Conservation (phyloP, 2,888 invertebrate genomes). For the Pristionchus mayeri region DNA sequence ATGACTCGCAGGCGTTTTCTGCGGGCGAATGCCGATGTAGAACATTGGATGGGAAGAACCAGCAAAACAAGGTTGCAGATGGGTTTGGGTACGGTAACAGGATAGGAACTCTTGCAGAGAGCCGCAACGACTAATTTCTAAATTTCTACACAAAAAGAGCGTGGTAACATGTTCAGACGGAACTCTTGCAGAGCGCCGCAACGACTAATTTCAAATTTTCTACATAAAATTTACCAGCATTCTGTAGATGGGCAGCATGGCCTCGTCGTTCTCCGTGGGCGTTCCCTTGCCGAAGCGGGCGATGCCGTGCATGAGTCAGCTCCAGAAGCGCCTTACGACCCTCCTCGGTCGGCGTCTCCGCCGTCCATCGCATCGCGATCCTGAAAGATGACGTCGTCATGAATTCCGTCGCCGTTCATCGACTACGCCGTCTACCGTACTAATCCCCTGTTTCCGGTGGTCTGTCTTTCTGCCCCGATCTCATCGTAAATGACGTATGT, state of each 20-base stretch:
- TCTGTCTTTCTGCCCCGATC: not conserved
- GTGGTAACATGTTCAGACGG: not conserved
- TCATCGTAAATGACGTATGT: not conserved
- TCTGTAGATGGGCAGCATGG: constrained; percentile 52
- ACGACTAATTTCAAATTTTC: no score
- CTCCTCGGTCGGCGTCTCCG: constrained; percentile 35
- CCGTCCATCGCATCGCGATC: constrained; percentile 33
- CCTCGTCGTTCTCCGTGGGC: constrained; percentile 51
- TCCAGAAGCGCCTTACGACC: constrained; percentile 17
- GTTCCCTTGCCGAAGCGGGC: constrained; percentile 46
- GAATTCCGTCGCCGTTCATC: not conserved
- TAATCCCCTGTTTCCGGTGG: not conserved
- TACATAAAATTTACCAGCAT: constrained; percentile 52
- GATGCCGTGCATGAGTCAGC: constrained; percentile 16
- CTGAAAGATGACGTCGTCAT: not conserved
- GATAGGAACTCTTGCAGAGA: no score
- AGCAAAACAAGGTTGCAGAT: no score
- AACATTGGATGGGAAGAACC: not conserved
- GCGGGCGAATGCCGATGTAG: not conserved
- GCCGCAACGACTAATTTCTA: no score
- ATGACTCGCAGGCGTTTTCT: not conserved
- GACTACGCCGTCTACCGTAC: not conserved
- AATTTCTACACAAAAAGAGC: not conserved
- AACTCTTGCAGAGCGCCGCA: no score
- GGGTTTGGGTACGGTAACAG: no score